Evolutionary conservation across 2,113 vertebrate genomes (phyloP).

Genomic region (Lathamus discolor): DNA sequence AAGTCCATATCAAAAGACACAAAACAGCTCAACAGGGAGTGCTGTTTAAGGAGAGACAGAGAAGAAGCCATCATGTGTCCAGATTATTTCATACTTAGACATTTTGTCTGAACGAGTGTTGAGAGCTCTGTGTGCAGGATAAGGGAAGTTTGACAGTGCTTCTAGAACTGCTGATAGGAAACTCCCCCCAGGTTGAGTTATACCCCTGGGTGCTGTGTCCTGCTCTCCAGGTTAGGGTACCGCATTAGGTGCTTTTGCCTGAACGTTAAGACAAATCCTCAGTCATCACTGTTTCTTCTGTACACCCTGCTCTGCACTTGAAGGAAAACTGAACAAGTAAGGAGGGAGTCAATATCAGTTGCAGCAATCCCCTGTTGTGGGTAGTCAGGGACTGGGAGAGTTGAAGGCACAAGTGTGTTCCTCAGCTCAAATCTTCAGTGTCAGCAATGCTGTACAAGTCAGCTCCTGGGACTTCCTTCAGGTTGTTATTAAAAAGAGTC

Average conservation of each 20-base stretch:
- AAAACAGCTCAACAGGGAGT: neutral
- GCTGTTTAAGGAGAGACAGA: neutral
- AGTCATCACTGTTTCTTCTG: neutral
- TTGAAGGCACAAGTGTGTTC: neutral
- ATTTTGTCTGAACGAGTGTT: neutral
- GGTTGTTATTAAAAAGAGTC: neutral
- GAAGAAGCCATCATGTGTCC: neutral
- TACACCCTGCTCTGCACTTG: neutral
- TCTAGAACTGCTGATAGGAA: neutral
- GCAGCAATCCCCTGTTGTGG: neutral
- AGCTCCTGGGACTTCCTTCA: neutral
- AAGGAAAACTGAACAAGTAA: neutral
- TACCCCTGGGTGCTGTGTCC: neutral
- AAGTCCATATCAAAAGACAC: neutral
- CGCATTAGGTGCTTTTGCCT: neutral
- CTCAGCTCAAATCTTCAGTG: neutral
- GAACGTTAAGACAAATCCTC: neutral
- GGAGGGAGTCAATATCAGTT: neutral
- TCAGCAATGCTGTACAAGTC: neutral
- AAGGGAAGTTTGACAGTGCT: neutral
- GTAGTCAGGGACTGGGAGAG: neutral
- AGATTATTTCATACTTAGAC: neutral
- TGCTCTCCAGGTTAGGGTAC: neutral
- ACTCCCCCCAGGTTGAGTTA: neutral
- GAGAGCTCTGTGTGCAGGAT: neutral